Evolutionary conservation across 2,888 invertebrate species (phyloP), one percentile per base, ranked within the genome.

Genomic region (Lepidonotus clava): DNA sequence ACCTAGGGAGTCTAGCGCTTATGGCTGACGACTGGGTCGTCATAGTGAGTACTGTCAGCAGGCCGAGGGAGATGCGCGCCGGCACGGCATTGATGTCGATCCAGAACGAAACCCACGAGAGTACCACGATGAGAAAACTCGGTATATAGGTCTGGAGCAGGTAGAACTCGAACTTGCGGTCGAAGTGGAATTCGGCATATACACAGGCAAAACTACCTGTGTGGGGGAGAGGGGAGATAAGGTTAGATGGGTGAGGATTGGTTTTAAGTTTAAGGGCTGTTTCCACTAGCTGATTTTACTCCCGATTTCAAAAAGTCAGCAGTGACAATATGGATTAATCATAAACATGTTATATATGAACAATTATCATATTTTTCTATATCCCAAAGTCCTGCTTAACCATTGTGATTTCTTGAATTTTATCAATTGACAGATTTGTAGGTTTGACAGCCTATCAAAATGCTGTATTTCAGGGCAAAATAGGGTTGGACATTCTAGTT

Each of bases 51-150:
- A 85, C 85, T 28, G 90, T 90, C 32, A 90, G 87, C 61, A 90
- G 87, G 56, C 90, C 90, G 53, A 90, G 88, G 0, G 90, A 89
- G 56, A 89, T 89, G 32, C 90, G 84, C 21, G 90, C 90, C 14
- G 90, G 90, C 24, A 90, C 89, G 21, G 90, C 90, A 56, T 90
- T 88, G 41, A 90, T 84, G 89, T 90, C 89, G 86, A 90, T 90
- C 90, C 90, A 90, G 87, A 90, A 90, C 61, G 90, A 90, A 71
- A 90, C 88, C 90, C 90, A 90, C 56, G 90, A 90, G 46, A 90
- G 87, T 0, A 90, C 77, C 34, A 90, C 90, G 86, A 90, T 88
- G 61, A 90, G 90, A 34, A 89, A 67, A 53, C 87, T 88, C n/a
- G 90, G 90, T 18, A 90, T 86, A 87, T 90, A 90, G 83, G 86